These are phyloP conservation scores for Tympanuchus pallidicinctus DNA, from an alignment of 2,113 vertebrate species.

Conservation along the genomic window DNA sequence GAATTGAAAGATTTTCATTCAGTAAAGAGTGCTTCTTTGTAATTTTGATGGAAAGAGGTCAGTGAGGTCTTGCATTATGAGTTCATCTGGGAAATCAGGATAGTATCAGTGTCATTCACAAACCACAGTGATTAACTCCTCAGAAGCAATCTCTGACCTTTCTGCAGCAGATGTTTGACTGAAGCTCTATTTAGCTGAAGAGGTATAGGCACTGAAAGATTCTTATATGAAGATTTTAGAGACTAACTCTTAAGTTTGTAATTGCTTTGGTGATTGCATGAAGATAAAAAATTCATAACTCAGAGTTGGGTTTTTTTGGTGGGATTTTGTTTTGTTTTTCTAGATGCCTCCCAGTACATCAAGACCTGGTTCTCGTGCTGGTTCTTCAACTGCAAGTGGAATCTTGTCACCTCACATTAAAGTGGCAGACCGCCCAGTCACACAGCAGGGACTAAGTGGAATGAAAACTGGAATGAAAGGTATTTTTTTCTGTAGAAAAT, in stretches of 20 bases:
- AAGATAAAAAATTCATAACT: neutral
- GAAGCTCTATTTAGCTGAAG: neutral
- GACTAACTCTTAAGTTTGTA: neutral
- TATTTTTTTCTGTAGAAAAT: constrained; percentile 49
- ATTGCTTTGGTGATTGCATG: neutral
- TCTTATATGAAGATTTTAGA: neutral
- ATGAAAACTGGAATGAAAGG: constrained; percentile 96
- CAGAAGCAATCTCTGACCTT: neutral
- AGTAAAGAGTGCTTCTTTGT: neutral
- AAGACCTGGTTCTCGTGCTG: constrained; percentile 83
- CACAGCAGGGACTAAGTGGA: constrained; percentile 96
- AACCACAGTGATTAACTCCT: neutral
- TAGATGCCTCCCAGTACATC: constrained; percentile 89
- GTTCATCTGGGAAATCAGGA: neutral
- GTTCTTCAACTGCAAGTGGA: constrained; percentile 75
- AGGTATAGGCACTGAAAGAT: neutral
- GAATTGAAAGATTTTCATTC: neutral
- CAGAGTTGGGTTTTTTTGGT: neutral
- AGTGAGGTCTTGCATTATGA: neutral
- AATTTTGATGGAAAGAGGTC: neutral
- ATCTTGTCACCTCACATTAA: constrained; percentile 92
- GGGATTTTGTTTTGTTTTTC: neutral
- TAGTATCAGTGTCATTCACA: neutral
- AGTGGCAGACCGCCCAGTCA: constrained; percentile 94
- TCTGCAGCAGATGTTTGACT: neutral